These are phyloP conservation scores for Antitype chi DNA, from an alignment of 2,888 invertebrate genomes.

Conservation along the genomic window DNA sequence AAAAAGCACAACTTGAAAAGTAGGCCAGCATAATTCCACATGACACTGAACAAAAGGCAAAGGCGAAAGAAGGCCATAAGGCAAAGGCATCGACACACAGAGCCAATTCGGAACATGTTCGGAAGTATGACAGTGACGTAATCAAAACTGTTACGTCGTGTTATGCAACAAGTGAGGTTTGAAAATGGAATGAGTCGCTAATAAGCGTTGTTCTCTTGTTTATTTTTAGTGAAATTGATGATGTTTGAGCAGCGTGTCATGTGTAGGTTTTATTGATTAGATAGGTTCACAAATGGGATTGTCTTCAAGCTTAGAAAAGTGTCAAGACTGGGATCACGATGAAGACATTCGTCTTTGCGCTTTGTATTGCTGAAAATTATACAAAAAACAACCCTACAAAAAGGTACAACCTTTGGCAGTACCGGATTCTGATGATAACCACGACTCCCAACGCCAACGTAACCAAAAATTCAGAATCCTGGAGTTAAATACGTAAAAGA, in stretches of 20 bases:
- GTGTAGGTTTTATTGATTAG: conserved; percentile 3
- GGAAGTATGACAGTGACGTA: conserved; percentile 64
- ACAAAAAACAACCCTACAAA: no score
- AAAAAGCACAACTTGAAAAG: conserved; percentile 41
- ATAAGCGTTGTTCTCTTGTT: conserved; percentile 17
- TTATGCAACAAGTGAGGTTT: conserved; percentile 62
- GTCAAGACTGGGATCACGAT: background rate
- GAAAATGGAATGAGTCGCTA: conserved; percentile 51
- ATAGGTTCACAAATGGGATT: background rate
- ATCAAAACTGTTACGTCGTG: conserved; percentile 44
- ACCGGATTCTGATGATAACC: no score
- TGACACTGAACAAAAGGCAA: conserved; percentile 49
- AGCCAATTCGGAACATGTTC: conserved; percentile 63
- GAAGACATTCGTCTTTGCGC: background rate
- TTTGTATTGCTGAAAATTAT: background rate
- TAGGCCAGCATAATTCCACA: conserved; percentile 50
- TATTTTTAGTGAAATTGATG: conserved; percentile 17
- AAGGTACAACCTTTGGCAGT: background rate
- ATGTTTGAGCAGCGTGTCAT: background rate
- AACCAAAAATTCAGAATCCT: background rate
- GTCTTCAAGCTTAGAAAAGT: background rate
- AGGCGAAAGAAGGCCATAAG: conserved; percentile 63
- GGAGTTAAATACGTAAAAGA: background rate
- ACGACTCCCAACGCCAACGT: no score
- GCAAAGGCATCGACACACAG: conserved; percentile 61